These are phyloP conservation scores for Myotis myotis DNA, from an alignment of 2,797 vertebrate genomes.

Conservation along the genomic window DNA sequence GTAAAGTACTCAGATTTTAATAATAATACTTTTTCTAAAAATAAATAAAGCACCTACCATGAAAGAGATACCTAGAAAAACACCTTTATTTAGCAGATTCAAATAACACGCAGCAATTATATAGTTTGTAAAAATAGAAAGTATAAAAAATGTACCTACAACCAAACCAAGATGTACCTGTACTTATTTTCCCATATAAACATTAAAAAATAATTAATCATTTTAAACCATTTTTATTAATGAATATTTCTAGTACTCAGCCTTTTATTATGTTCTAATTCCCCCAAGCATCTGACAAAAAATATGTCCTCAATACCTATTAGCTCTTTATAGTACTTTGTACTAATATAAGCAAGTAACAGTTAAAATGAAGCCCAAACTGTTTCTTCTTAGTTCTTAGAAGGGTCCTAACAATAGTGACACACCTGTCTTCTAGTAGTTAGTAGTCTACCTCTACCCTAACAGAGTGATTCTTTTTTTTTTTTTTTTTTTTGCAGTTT, in stretches of 20 bases:
- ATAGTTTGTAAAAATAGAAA: not conserved
- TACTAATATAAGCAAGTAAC: not conserved
- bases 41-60: slow-evolving; percentile 14
- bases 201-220: slow-evolving; percentile 33
- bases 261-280: not conserved
- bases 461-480: slow-evolving; percentile 18
- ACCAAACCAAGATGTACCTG: slow-evolving; percentile 5
- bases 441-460: not conserved
- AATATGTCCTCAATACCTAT: not conserved
- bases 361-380: slow-evolving; percentile 14
- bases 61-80: slow-evolving; percentile 17
- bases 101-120: not conserved
- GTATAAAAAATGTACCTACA: slow-evolving; percentile 20
- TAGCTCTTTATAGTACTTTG: not conserved
- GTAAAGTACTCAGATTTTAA: not conserved
- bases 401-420: not conserved
- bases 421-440: not conserved
- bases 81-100: not conserved
- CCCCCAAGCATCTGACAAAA: not conserved
- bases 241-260: slow-evolving; percentile 34
- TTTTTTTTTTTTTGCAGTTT: not conserved
- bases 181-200: slow-evolving; percentile 48
- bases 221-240: slow-evolving; percentile 14
- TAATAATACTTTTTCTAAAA: not conserved
- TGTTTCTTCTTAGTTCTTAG: not conserved